phyloP scores from a whole-genome alignment of 53 echinoderm and acorn worm species.

The Zoroaster sp. region DNA sequence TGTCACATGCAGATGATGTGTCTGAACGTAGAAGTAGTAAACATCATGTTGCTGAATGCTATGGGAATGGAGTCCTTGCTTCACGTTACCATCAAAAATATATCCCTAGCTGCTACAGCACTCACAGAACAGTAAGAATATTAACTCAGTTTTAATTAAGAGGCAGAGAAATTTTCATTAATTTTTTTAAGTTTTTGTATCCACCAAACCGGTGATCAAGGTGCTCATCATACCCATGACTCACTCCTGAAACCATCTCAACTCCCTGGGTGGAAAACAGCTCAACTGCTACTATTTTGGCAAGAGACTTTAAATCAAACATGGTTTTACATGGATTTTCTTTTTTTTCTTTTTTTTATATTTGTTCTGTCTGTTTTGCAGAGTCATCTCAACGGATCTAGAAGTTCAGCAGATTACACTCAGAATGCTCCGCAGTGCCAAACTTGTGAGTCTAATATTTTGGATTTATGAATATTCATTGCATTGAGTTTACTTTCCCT shows the following conservation, averaged over 20 bases:
- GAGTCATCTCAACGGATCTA: conserved; percentile 76
- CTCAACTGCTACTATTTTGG: background rate
- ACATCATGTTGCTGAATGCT: conserved; percentile 91
- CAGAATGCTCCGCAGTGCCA: conserved; percentile 79
- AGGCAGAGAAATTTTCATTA: no score
- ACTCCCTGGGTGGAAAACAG: no score
- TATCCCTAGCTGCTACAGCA: conserved; percentile 2
- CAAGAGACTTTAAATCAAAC: background rate
- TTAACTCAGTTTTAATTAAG: background rate
- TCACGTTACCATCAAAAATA: conserved; percentile 79
- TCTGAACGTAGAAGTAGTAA: conserved; percentile 77
- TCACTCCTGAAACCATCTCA: no score
- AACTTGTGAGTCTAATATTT: conserved; percentile 61
- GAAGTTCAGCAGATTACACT: conserved; percentile 63
- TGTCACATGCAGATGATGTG: conserved; percentile 64
- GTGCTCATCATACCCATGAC: no score
- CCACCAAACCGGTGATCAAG: no score
- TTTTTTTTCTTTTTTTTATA: background rate
- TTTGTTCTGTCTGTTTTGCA: conserved; percentile 27
- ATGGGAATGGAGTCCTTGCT: conserved; percentile 85
- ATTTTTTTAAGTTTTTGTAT: no score
- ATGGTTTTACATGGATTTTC: no score
- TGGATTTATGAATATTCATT: background rate
- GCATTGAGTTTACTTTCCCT: no score
- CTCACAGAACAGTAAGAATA: conserved; percentile 49